Evolutionary conservation across 1,140 invertebrate genomes (phyloP), one percentile per base, ranked within the genome.

Genomic region (Pseudomyrmex flavicornis): DNA sequence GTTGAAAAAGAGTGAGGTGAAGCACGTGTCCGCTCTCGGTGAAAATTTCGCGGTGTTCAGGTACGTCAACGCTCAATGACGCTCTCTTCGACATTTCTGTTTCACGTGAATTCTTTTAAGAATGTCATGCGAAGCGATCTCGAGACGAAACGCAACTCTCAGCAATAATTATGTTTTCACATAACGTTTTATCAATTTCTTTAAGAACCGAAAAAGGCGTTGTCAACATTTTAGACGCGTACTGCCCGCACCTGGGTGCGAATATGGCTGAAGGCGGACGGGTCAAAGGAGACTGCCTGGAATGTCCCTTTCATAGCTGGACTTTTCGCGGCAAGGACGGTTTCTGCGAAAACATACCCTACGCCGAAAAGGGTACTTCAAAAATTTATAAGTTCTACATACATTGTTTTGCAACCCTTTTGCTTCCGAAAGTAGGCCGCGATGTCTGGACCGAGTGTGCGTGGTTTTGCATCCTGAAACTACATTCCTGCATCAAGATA

Each of bases 251-350:
- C 93, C 94, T 98, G 88, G 98, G 98, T 0, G 98, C 98, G 0
- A 97, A 98, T 92, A 95, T 98, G 90, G 97, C 95, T 0, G 95
- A 97, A 12, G 97, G 97, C 1, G 98, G 98, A 0, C 93, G 93
- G 0, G 97, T 98, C 0, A 95, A 95, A 46, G 96, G 96, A 0
- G 96, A 97, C 69, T 98, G 97, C 90, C 95, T 99, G 5, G 96
- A 98, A 90, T 98, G 98, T 91, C 98, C 98, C 0, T 99, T 98
- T 94, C 98, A 99, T 87, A 96, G 96, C 66, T 98, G 98, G 98
- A 94, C 94, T 46, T 98, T 98, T 92, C 93, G 95, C 26, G 97
- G 96, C 0, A 92, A 94, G 20, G 96, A 97, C 90, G 98, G 98
- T 7, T 92, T 94, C 59, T 98, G 97, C 89, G 93, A 95, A 0